Conservation (phyloP, 1,140 invertebrate species). For the Leptoteleia sp. region DNA sequence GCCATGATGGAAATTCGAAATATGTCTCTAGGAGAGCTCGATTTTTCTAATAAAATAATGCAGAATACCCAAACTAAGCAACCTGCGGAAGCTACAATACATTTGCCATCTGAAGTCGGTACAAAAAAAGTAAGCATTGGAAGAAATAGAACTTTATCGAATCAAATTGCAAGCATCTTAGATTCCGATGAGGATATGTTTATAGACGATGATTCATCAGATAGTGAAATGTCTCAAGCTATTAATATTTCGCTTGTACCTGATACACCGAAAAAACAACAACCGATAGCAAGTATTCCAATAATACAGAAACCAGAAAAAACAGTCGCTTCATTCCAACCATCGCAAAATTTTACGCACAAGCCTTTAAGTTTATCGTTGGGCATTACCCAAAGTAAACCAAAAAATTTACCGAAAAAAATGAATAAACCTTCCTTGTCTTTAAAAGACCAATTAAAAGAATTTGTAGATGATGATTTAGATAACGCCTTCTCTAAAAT, state of each 20-base stretch:
- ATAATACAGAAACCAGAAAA: no score
- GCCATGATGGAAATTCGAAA: constrained; percentile 25
- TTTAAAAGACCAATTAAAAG: not conserved
- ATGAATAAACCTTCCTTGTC: not conserved
- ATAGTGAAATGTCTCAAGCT: not conserved
- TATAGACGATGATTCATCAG: constrained; percentile 43
- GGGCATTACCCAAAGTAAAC: constrained; percentile 6
- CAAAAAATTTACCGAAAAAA: not conserved
- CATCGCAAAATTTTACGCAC: no score
- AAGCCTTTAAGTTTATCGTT: no score
- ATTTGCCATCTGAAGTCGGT: no score
- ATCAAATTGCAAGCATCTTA: not conserved
- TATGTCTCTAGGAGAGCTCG: constrained; percentile 16
- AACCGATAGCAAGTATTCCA: no score
- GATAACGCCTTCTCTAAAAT: constrained; percentile 6
- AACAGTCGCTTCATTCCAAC: no score
- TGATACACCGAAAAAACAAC: constrained; percentile 1
- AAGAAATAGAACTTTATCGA: not conserved
- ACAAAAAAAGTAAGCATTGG: no score
- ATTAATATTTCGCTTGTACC: constrained; percentile 8
- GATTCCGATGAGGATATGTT: constrained; percentile 71
- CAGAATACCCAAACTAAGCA: not conserved
- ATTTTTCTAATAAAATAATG: not conserved
- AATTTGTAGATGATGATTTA: constrained; percentile 22
- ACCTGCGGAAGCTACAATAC: no score